Evolutionary conservation across 2,113 vertebrate genomes (phyloP).

Genomic region (Andinoacara biseriatus): DNA sequence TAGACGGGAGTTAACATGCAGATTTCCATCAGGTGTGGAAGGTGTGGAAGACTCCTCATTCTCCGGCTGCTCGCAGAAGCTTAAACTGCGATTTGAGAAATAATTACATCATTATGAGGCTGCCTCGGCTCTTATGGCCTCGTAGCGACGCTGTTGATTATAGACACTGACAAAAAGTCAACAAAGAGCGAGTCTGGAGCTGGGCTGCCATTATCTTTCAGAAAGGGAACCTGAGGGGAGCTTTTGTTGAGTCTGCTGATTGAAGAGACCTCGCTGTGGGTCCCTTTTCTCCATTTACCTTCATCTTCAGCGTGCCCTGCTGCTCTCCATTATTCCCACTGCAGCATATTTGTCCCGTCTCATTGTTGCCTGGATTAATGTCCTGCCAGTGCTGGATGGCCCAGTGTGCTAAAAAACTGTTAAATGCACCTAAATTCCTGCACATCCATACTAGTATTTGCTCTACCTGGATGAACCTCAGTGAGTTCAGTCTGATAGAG

Average conservation of each 20-base stretch:
- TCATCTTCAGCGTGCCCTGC: neutral
- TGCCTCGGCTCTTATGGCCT: neutral
- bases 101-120: constrained; percentile 13
- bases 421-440: neutral
- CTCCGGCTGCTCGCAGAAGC: neutral
- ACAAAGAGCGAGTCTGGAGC: constrained; percentile 28
- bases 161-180: constrained; percentile 13
- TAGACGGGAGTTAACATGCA: neutral
- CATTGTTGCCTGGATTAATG: constrained; percentile 1
- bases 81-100: constrained; percentile 24
- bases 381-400: neutral
- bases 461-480: neutral
- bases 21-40: neutral
- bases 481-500: neutral
- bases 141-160: constrained; percentile 27
- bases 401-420: neutral
- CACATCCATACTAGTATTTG: neutral
- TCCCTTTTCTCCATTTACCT: neutral
- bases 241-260: constrained; percentile 54
- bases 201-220: neutral
- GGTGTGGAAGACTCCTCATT: neutral
- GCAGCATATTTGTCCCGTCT: neutral
- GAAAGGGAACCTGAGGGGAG: neutral
- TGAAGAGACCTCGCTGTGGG: constrained; percentile 31
- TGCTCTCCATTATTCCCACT: neutral